Evolutionary conservation across 2,113 vertebrate genomes (phyloP).

Genomic region (Orientallactaga bullata): DNA sequence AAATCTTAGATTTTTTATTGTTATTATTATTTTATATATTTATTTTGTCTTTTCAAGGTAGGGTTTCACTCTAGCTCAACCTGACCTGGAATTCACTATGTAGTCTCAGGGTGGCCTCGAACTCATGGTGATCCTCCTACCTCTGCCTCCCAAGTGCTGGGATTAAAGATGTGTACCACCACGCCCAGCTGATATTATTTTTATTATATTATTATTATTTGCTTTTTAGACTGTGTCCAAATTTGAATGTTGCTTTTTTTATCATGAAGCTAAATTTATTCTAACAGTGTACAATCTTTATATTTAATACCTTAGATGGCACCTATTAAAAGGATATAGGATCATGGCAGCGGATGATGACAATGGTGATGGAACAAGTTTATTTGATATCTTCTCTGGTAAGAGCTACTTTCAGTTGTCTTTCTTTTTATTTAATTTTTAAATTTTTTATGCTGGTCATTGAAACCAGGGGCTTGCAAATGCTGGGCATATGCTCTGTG

Average conservation of each 20-base stretch:
- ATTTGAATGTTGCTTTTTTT: slow-evolving; percentile 64
- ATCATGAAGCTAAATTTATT: slow-evolving; percentile 48
- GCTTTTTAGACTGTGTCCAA: slow-evolving; percentile 39
- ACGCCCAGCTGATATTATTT: too few relatives aligned
- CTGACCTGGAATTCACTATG: too few relatives aligned
- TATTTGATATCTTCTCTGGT: slow-evolving; percentile 79
- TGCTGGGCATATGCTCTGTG: background rate
- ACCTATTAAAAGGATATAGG: slow-evolving; percentile 81
- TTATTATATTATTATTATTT: background rate
- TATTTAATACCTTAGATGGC: slow-evolving; percentile 83
- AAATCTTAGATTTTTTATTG: background rate
- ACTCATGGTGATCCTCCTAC: too few relatives aligned
- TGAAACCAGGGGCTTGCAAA: background rate
- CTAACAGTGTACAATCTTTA: slow-evolving; percentile 68
- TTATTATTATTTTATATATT: too few relatives aligned
- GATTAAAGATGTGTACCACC: too few relatives aligned
- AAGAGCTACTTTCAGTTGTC: slow-evolving; percentile 69
- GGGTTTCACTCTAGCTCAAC: too few relatives aligned
- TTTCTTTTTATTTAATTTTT: slow-evolving; percentile 54
- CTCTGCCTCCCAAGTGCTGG: too few relatives aligned
- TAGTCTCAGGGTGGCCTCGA: too few relatives aligned
- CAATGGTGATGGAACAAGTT: slow-evolving; percentile 84
- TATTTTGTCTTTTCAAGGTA: too few relatives aligned
- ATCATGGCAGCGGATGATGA: slow-evolving; percentile 89
- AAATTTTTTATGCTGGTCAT: background rate